These are phyloP conservation scores for Theropithecus gelada DNA, from an alignment of 2,113 vertebrate genomes.

Conservation along the genomic window DNA sequence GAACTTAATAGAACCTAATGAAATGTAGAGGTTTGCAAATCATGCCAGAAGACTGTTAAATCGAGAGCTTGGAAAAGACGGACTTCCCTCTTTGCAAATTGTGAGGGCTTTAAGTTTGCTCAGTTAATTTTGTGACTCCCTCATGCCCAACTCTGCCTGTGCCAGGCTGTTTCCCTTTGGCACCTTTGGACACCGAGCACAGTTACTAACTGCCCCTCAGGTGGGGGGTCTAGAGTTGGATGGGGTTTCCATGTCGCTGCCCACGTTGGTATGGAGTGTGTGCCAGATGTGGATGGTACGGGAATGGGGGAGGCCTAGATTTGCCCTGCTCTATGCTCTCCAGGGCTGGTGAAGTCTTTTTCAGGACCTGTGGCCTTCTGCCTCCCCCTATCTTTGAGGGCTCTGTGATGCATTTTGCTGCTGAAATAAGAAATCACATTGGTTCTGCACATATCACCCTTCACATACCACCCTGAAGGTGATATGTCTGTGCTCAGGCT, in stretches of 20 bases:
- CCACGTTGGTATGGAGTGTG: background rate
- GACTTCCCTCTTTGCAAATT: background rate
- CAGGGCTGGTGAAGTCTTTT: background rate
- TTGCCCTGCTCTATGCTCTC: background rate
- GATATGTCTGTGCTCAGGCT: background rate
- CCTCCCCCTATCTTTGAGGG: background rate
- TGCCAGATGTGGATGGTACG: background rate
- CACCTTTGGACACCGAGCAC: background rate
- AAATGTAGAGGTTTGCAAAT: background rate
- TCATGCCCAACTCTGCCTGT: background rate
- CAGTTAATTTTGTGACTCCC: background rate
- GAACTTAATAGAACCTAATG: background rate
- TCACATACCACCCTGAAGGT: background rate
- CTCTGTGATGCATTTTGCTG: background rate
- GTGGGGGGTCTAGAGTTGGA: background rate
- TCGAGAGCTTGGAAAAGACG: background rate
- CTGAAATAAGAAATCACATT: background rate
- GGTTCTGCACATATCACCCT: background rate
- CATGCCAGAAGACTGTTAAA: background rate
- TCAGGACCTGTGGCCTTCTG: background rate
- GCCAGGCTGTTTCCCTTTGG: background rate
- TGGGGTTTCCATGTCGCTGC: background rate
- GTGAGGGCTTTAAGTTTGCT: background rate
- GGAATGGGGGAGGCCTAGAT: background rate
- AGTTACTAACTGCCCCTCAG: background rate